Evolutionary conservation across 2,113 vertebrate species (phyloP), one percentile per base, ranked within the genome.

Genomic region (Ceuthmochares aereus): DNA sequence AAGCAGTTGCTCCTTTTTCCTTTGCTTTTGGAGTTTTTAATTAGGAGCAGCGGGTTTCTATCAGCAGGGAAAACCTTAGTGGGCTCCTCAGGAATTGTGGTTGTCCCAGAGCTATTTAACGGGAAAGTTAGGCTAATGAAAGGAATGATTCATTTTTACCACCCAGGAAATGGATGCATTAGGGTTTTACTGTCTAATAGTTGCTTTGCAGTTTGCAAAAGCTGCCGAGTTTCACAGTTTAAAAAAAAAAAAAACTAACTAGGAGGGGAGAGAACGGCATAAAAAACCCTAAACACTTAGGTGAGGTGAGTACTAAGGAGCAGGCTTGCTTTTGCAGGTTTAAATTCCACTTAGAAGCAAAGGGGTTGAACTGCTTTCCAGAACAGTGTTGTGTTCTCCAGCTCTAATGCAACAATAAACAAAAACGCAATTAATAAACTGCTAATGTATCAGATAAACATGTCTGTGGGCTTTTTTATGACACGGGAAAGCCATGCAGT

Each of bases 21-120:
- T 82, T 83, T 83, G 12, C 56, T 29, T 30, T 55, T 93, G 81
- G 96, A 83, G 92, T 96, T 97, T 95, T 96, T 85, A 95, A 93
- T 94, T 66, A 83, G 74, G 25, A 95, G 69, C 63, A 34, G 80
- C 19, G 37, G 43, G 42, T 43, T 94, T 90, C 60, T 43, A 16
- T 40, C 76, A 68, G 70, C 79, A 69, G 87, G 74, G 62, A 69
- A 69, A 76, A 62, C 49, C 6, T 30, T 7, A 42, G 87, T 12
- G 49, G 59, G 42, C 89, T 59, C 63, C 75, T 47, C 17, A 60
- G 93, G 67, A 79, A 90, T 82, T 60, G 78, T n/a, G 84, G 63
- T 17, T 20, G 91, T 93, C 84, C 94, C 90, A 76, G 37, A 9
- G 68, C 76, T 36, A 9, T 77, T 60, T 59, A 73, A 70, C 19